Conservation (phyloP, 2,113 vertebrate species). For the Chamaetylas fuelleborni region DNA sequence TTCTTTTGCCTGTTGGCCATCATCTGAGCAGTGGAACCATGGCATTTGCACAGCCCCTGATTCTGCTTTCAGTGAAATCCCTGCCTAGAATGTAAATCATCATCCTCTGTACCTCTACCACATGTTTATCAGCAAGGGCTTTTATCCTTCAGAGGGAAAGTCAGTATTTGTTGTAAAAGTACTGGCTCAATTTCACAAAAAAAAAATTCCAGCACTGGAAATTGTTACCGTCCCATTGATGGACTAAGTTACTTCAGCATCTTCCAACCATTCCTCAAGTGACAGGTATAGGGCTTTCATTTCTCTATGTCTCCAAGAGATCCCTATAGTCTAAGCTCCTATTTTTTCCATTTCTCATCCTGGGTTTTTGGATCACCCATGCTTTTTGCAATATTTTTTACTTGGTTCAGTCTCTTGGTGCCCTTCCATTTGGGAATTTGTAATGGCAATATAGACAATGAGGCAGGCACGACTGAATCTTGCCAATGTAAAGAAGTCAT, state of each 20-base stretch:
- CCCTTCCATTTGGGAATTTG: neutral
- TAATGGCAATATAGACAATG: neutral
- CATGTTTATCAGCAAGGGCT: neutral
- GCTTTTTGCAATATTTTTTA: neutral
- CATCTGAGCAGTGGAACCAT: neutral
- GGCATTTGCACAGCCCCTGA: neutral
- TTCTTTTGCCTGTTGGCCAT: neutral
- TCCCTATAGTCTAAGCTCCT: neutral
- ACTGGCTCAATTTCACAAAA: neutral
- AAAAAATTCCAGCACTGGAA: neutral
- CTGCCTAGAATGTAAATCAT: neutral
- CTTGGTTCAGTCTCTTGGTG: neutral
- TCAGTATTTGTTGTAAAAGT: neutral
- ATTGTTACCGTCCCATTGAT: neutral
- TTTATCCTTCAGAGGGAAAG: neutral
- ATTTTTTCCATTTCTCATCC: neutral
- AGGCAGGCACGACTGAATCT: neutral
- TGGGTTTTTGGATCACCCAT: neutral
- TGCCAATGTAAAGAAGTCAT: neutral
- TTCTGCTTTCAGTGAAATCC: neutral
- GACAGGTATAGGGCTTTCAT: neutral
- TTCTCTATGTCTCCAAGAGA: neutral
- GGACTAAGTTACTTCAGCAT: neutral
- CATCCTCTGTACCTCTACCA: neutral
- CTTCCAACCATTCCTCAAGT: neutral